Conservation (phyloP, 1,140 invertebrate species). For the Drosophila erecta region DNA sequence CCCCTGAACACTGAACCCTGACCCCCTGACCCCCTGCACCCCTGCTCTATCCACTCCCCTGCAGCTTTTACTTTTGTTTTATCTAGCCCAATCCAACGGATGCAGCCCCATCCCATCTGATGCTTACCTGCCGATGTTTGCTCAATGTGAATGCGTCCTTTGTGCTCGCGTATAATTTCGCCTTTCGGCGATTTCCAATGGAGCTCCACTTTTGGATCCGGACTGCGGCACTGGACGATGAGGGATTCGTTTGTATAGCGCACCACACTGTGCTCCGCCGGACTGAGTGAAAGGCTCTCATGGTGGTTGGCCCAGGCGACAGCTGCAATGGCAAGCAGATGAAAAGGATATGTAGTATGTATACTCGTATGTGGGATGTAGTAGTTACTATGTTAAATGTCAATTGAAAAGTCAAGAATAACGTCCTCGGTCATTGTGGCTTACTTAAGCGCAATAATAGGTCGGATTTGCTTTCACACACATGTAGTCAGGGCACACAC, state of each 20-base stretch:
- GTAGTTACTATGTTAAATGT: slow-evolving; percentile 40
- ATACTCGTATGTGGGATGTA: slow-evolving; percentile 12
- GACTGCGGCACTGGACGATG: slow-evolving; percentile 83
- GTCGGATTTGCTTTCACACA: too few relatives aligned
- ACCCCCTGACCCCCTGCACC: background rate
- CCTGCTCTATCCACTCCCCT: background rate
- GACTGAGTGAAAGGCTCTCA: slow-evolving; percentile 70
- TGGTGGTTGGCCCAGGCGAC: slow-evolving; percentile 66
- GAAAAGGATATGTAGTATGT: slow-evolving; percentile 15
- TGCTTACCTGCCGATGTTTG: slow-evolving; percentile 61
- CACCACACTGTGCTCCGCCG: slow-evolving; percentile 77
- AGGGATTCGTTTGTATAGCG: slow-evolving; percentile 84
- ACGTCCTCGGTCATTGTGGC: slow-evolving; percentile 6
- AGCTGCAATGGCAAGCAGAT: slow-evolving; percentile 41
- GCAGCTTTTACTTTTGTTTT: slow-evolving; percentile 11
- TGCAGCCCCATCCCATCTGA: background rate
- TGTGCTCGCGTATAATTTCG: slow-evolving; percentile 74
- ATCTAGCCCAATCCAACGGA: slow-evolving; percentile 13
- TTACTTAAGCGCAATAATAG: slow-evolving; percentile 29
- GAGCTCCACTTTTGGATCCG: slow-evolving; percentile 64
- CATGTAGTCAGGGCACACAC: too few relatives aligned
- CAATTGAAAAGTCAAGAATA: slow-evolving; percentile 35
- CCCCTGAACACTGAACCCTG: background rate
- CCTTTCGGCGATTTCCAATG: slow-evolving; percentile 84
- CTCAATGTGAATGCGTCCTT: slow-evolving; percentile 84